Evolutionary conservation across 2,113 vertebrate genomes (phyloP).

Genomic region (Indicator indicator): DNA sequence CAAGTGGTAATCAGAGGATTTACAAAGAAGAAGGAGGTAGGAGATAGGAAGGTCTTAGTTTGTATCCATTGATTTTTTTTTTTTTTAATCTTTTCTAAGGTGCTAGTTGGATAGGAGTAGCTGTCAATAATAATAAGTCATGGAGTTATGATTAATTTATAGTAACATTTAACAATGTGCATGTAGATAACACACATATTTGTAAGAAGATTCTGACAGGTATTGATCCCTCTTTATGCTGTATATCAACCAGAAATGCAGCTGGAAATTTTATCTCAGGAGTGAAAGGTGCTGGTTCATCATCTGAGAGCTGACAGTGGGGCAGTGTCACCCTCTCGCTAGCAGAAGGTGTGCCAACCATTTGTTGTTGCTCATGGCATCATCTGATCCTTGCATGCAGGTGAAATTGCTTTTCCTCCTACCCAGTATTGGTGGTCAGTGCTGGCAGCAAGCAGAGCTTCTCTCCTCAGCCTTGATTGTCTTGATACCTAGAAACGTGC

Average conservation of each 20-base stretch:
- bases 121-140: neutral
- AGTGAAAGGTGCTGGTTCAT: neutral
- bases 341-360: accelerated
- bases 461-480: neutral
- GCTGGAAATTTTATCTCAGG: neutral
- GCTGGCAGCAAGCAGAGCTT: neutral
- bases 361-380: accelerated
- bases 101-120: neutral
- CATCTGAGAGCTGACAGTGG: neutral
- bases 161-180: neutral
- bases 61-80: neutral
- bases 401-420: neutral
- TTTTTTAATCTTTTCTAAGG: neutral
- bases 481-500: neutral
- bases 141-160: neutral
- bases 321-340: accelerated
- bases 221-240: neutral
- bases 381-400: neutral
- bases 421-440: neutral
- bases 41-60: neutral
- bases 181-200: accelerated
- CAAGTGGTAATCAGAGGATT: neutral
- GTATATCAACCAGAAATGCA: neutral
- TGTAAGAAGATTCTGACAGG: neutral
- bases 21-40: neutral